Evolutionary conservation across 2,113 vertebrate species (phyloP), one percentile per base, ranked within the genome.

Genomic region (Cathartes aura): DNA sequence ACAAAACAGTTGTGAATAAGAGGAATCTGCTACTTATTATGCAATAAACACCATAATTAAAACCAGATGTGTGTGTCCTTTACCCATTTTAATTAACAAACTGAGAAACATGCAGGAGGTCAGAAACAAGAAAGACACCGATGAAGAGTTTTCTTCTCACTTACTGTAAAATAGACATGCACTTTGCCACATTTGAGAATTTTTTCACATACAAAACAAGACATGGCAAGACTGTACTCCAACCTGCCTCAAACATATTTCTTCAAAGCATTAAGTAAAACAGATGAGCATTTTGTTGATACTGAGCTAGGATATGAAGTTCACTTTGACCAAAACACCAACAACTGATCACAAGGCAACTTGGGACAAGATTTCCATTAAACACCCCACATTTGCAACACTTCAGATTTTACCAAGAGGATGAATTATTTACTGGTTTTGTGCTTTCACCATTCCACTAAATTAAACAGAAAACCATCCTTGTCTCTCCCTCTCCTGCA

Each of bases 91-190:
- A 89, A 92, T 90, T 68, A 86, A 23, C 9, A 76, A 93, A 24
- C 27, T 87, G 23, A 70, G 38, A 89, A 82, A 96, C n/a, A 64
- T 15, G 9, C 42, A 83, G 40, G 59, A 88, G 45, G 11, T 78
- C 79, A 92, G 43, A 93, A 96, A 89, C 26, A 42, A 83, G 36
- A 34, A 4, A 74, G 16, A 72, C 18, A 81, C 20, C 60, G 60
- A 94, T 2, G 5, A 97, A 52, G 15, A 91, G 36, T 74, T 91
- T 75, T 93, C 43, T 71, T 89, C 87, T 43, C n/a, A n/a, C 9
- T 73, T 71, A 56, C 11, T 76, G 27, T 59, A 90, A 82, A 97
- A 90, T 70, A 94, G 78, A 75, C 59, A 97, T 71, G 32, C 55
- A 59, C 43, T 74, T 82, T 67, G 60, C 55, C 94, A 88, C 27